These are phyloP conservation scores for Hassar affinis DNA, from an alignment of 2,113 vertebrate genomes.

Conservation along the genomic window DNA sequence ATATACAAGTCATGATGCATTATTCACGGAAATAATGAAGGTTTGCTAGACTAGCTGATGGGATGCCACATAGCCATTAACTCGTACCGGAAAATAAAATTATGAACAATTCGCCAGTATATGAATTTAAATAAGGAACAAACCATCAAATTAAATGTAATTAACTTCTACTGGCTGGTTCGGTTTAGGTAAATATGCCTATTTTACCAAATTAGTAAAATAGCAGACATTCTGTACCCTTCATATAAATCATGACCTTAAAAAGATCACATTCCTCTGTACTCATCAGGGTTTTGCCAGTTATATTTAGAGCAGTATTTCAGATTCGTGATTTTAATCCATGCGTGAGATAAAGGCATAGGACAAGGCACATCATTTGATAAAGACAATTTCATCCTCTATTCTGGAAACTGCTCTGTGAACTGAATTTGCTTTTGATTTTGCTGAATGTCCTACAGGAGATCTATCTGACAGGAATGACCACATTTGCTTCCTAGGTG, in stretches of 20 bases:
- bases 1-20: background rate
- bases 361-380: background rate
- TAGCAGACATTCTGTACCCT: constrained; percentile 29
- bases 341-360: constrained; percentile 32
- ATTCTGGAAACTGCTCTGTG: background rate
- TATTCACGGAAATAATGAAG: background rate
- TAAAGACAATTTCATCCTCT: constrained; percentile 17
- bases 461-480: background rate
- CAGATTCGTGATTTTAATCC: constrained; percentile 49
- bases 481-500: constrained; percentile 7
- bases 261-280: constrained; percentile 35
- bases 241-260: constrained; percentile 32
- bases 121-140: background rate
- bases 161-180: background rate
- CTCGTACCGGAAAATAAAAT: background rate
- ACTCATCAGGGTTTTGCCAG: constrained; percentile 30
- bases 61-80: too few relatives aligned
- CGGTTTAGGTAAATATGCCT: too few relatives aligned
- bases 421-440: background rate
- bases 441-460: background rate
- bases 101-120: background rate
- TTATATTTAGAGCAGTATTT: constrained; percentile 47
- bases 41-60: background rate
- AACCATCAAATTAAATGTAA: background rate
- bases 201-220: background rate